phyloP scores from a whole-genome alignment of 2,888 invertebrate genomes.

The Epirrita christyi region DNA sequence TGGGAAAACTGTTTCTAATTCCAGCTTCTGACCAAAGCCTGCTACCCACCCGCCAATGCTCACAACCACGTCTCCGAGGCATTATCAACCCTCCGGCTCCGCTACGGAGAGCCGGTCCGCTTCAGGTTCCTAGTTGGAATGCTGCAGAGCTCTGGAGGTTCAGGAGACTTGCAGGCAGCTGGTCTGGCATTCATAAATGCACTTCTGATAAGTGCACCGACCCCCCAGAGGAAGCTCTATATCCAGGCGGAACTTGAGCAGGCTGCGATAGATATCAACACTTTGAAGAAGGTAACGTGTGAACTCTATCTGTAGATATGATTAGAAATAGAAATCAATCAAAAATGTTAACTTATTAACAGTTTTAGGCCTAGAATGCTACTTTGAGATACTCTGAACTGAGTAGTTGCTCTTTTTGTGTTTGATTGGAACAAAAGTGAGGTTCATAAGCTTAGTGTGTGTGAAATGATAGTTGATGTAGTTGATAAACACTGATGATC shows the following conservation, averaged over 20 bases:
- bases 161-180: constrained; percentile 90
- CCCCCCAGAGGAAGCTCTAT: constrained; percentile 91
- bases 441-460: too few species aligned
- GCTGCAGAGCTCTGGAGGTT: constrained; percentile 91
- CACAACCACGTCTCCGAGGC: constrained; percentile 96
- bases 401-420: too few species aligned
- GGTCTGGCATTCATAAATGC: constrained; percentile 94
- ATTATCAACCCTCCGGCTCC: constrained; percentile 92
- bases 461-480: too few species aligned
- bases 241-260: constrained; percentile 94
- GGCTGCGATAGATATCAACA: constrained; percentile 89
- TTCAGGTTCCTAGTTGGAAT: constrained; percentile 96
- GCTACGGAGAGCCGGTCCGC: constrained; percentile 96
- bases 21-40: constrained; percentile 93
- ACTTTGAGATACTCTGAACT: too few species aligned
- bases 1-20: constrained; percentile 41
- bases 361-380: too few species aligned
- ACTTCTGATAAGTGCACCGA: constrained; percentile 90
- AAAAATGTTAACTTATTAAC: too few species aligned
- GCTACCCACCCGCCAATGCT: constrained; percentile 89
- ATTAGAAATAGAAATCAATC: too few species aligned
- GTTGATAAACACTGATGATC: too few species aligned
- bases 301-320: neutral
- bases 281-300: constrained; percentile 80
- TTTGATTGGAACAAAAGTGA: too few species aligned